These are phyloP conservation scores for Acropora tenuis DNA, from an alignment of 64 coral and sea anemone genomes.

Conservation along the genomic window DNA sequence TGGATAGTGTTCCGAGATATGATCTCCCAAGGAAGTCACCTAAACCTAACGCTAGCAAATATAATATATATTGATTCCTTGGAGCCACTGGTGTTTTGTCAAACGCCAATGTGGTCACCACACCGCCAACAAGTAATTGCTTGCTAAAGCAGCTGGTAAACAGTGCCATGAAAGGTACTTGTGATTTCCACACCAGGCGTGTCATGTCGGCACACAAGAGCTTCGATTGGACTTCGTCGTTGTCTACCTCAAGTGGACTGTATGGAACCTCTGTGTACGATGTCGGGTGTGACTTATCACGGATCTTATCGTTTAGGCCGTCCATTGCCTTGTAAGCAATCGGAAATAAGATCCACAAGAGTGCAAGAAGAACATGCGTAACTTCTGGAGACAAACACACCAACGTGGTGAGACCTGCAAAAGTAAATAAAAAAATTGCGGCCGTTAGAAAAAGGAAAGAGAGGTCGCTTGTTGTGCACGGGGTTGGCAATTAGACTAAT, in stretches of 20 bases:
- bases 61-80: slow-evolving; percentile 27
- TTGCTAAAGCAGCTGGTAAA: background rate
- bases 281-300: background rate
- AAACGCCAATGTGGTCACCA: background rate
- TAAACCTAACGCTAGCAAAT: background rate
- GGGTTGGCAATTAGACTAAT: too few species aligned
- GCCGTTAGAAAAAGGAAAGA: too few species aligned
- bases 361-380: background rate
- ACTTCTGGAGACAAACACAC: background rate
- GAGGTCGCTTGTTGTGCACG: too few species aligned
- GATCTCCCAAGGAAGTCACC: background rate
- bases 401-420: background rate
- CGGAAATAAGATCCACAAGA: background rate
- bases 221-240: background rate
- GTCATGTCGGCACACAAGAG: background rate
- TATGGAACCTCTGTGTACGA: background rate
- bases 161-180: background rate
- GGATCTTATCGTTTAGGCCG: background rate
- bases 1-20: background rate
- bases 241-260: background rate
- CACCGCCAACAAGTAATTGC: background rate
- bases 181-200: background rate
- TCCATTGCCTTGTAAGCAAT: background rate
- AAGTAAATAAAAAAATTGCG: background rate
- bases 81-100: background rate